Evolutionary conservation across 2,113 vertebrate species (phyloP).

Genomic region (Meriones unguiculatus): DNA sequence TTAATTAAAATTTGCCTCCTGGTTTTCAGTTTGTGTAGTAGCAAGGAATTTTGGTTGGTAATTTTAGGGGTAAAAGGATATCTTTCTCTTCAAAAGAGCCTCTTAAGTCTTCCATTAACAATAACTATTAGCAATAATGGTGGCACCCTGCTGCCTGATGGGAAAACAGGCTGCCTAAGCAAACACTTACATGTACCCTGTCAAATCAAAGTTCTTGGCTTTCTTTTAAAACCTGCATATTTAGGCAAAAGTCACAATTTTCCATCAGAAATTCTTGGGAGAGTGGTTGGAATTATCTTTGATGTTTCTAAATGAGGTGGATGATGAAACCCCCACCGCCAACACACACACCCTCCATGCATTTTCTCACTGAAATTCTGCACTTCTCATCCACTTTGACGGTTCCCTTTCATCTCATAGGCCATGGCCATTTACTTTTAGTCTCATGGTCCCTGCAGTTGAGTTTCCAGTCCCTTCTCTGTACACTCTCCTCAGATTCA

Average conservation of each 20-base stretch:
- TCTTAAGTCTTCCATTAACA: constrained; percentile 78
- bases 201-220: constrained; percentile 40
- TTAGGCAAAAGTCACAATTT: neutral
- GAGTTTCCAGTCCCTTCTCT: neutral
- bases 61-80: constrained; percentile 77
- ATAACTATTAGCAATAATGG: constrained; percentile 23
- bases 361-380: constrained; percentile 36
- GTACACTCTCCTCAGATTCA: neutral
- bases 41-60: constrained; percentile 78
- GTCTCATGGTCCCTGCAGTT: neutral
- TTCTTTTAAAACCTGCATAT: constrained; percentile 18
- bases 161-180: constrained; percentile 72
- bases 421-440: neutral
- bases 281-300: neutral
- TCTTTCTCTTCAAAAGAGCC: constrained; percentile 73
- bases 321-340: neutral
- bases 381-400: neutral
- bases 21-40: constrained; percentile 85
- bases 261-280: constrained; percentile 15
- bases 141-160: constrained; percentile 26
- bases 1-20: constrained; percentile 89
- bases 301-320: neutral
- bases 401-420: neutral
- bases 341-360: no score
- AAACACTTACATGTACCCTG: constrained; percentile 19